Percentiles rank a stretch among this genome's conserved stretches.
Evolutionary conservation across 2,113 vertebrate genomes (phyloP).

Genomic region (Ammodramus savannarum): DNA sequence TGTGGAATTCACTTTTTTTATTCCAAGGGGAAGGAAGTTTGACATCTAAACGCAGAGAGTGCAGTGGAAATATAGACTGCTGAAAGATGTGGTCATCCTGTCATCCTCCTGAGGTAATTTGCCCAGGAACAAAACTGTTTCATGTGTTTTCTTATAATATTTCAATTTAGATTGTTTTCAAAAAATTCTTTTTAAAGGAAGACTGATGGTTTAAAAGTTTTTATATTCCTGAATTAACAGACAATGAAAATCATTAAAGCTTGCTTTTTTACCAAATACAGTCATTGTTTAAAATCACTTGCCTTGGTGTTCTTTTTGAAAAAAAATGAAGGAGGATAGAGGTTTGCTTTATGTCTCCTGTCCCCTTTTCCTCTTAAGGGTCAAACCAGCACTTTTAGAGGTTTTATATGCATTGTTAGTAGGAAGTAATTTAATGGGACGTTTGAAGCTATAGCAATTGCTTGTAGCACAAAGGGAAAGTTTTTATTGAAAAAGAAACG

Average conservation of each 20-base stretch:
- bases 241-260: not conserved
- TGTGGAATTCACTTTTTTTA: not conserved
- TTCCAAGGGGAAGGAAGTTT: not conserved
- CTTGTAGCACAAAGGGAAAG: not conserved
- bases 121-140: not conserved
- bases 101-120: not conserved
- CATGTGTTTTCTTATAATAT: not conserved
- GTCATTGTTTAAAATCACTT: not conserved
- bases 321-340: not conserved
- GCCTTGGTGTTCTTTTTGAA: not conserved
- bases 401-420: not conserved
- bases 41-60: not conserved
- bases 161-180: not conserved
- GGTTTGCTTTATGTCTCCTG: not conserved
- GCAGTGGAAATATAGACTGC: not conserved
- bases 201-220: not conserved
- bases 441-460: not conserved
- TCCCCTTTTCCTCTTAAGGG: not conserved
- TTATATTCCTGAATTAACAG: not conserved
- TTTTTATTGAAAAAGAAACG: not conserved
- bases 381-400: not conserved
- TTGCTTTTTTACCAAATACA: not conserved
- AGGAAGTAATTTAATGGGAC: not conserved
- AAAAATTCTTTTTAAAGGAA: not conserved
- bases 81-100: rapidly evolving